These are phyloP conservation scores for Trinorchestia longiramus DNA, from an alignment of 1,140 invertebrate species.

Conservation along the genomic window DNA sequence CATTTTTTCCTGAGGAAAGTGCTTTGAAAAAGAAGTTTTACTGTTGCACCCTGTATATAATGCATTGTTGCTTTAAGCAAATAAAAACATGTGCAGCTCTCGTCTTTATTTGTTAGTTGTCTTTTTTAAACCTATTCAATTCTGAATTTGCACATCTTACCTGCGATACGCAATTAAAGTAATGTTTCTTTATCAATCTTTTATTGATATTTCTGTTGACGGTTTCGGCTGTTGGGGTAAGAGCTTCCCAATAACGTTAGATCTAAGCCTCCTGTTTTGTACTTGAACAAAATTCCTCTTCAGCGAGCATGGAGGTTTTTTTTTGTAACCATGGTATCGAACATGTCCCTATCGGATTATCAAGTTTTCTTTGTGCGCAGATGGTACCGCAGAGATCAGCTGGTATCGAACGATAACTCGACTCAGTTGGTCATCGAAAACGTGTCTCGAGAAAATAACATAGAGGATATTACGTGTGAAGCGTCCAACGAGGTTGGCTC, in stretches of 20 bases:
- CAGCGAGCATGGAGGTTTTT: neutral
- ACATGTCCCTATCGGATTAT: constrained; percentile 30
- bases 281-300: neutral
- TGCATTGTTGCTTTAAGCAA: too few species aligned
- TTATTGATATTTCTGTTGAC: neutral
- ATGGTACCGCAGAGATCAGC: constrained; percentile 55
- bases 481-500: constrained; percentile 57
- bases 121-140: too few species aligned
- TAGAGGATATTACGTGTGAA: constrained; percentile 58
- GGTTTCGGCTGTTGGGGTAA: neutral
- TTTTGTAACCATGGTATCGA: neutral
- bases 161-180: neutral
- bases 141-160: too few species aligned
- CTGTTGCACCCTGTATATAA: too few species aligned
- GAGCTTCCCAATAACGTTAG: neutral
- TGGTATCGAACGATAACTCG: constrained; percentile 49
- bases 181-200: neutral
- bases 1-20: too few species aligned
- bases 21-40: too few species aligned
- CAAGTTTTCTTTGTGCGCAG: constrained; percentile 17
- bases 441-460: constrained; percentile 55
- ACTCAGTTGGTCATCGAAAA: constrained; percentile 55
- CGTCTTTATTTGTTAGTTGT: too few species aligned
- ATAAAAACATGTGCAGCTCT: too few species aligned
- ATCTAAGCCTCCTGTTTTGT: neutral